Conservation (phyloP, 2,797 vertebrate genomes). For the Fistularia commersonii region DNA sequence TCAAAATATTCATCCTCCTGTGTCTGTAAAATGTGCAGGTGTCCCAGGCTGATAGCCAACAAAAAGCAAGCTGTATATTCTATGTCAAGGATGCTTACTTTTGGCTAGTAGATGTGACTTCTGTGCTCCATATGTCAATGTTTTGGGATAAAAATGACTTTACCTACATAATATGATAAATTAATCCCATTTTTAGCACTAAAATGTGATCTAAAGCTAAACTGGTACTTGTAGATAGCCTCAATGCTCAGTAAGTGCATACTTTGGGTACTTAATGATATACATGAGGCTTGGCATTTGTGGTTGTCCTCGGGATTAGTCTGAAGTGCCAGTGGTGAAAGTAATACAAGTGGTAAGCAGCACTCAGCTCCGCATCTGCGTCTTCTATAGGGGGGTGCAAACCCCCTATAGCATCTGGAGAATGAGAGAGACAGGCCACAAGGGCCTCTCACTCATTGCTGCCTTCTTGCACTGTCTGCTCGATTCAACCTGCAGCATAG, state of each 20-base stretch:
- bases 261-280: constrained; percentile 1
- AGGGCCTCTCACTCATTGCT: constrained; percentile 43
- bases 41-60: no score
- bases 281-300: constrained; percentile 1
- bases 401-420: constrained; percentile 41
- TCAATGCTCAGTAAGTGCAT: neutral
- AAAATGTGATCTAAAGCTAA: neutral
- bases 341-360: constrained; percentile 11
- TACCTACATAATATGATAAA: no score
- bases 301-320: neutral
- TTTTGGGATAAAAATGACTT: no score
- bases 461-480: constrained; percentile 24
- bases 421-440: constrained; percentile 23
- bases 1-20: no score
- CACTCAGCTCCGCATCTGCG: constrained; percentile 1
- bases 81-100: no score
- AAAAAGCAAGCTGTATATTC: no score
- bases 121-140: no score
- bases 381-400: constrained; percentile 27
- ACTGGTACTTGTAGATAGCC: no score
- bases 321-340: constrained; percentile 24
- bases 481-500: constrained; percentile 28
- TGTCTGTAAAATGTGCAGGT: no score
- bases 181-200: no score
- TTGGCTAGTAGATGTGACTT: no score